phyloP scores from a whole-genome alignment of 2,888 invertebrate genomes.

The Hesperia comma region DNA sequence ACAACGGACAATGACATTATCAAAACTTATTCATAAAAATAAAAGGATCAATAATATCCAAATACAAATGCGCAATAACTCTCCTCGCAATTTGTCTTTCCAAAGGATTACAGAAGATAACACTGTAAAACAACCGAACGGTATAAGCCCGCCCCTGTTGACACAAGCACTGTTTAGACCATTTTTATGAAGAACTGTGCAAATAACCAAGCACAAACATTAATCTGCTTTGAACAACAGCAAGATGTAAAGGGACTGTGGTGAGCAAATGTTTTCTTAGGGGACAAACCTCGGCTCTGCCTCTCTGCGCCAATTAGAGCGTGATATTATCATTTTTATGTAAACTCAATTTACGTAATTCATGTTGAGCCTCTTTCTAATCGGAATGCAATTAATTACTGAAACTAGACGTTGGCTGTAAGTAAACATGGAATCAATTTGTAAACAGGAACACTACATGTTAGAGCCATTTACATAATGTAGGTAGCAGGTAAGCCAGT shows the following conservation, averaged over 20 bases:
- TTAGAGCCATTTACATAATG: too few relatives aligned
- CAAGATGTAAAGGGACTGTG: slow-evolving; percentile 76
- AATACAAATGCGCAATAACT: slow-evolving; percentile 26
- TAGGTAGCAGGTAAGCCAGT: too few relatives aligned
- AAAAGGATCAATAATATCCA: slow-evolving; percentile 1
- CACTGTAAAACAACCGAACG: slow-evolving; percentile 63
- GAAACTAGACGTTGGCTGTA: background rate
- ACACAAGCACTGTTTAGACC: slow-evolving; percentile 68
- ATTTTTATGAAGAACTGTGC: slow-evolving; percentile 81
- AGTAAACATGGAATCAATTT: too few relatives aligned
- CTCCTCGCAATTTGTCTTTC: slow-evolving; percentile 34
- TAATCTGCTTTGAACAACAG: slow-evolving; percentile 82
- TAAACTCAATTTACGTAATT: slow-evolving; percentile 75
- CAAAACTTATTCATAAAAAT: background rate
- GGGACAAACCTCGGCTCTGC: slow-evolving; percentile 70
- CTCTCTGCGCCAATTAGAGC: slow-evolving; percentile 78
- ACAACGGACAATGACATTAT: too few relatives aligned
- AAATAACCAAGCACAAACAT: slow-evolving; percentile 80
- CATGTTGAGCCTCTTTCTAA: slow-evolving; percentile 33
- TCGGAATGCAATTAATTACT: slow-evolving; percentile 36
- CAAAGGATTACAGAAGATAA: slow-evolving; percentile 63
- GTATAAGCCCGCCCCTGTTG: slow-evolving; percentile 71
- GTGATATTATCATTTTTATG: slow-evolving; percentile 77
- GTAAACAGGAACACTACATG: too few relatives aligned
- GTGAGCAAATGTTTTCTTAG: slow-evolving; percentile 76